Conservation (phyloP, 2,888 invertebrate genomes). For the Liodrosophila aerea region DNA sequence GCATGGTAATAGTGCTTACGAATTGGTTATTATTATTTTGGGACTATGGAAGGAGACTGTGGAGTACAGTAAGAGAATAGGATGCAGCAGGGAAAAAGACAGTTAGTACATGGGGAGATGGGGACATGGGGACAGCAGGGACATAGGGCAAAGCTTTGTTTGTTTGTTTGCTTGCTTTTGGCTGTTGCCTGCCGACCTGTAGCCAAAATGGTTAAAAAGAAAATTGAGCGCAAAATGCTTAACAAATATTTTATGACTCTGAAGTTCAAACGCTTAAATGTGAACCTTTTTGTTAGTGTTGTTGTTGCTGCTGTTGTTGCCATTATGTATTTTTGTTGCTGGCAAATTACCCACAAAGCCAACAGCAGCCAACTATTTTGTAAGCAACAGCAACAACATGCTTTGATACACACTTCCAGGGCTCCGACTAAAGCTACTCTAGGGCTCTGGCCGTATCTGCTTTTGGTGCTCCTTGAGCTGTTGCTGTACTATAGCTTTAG, state of each 20-base stretch:
- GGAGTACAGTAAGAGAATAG: background rate
- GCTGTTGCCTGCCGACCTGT: conserved; percentile 63
- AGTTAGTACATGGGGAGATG: background rate
- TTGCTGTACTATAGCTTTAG: conserved; percentile 5
- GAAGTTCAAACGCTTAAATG: conserved; percentile 75
- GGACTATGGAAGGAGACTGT: background rate
- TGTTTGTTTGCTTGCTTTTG: conserved; percentile 45
- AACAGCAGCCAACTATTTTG: conserved; percentile 50
- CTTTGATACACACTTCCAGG: conserved; percentile 1
- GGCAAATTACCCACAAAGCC: conserved; percentile 67
- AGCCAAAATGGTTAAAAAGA: conserved; percentile 66
- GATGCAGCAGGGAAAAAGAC: background rate
- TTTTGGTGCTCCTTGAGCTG: background rate
- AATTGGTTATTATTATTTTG: conserved; percentile 70
- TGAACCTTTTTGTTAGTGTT: conserved; percentile 51
- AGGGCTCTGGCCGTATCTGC: conserved; percentile 1
- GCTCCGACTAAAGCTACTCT: background rate
- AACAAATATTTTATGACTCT: conserved; percentile 74
- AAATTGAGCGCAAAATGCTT: conserved; percentile 75
- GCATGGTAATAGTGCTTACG: conserved; percentile 68
- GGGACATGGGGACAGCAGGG: conserved; percentile 1
- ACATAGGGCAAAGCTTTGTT: conserved; percentile 25
- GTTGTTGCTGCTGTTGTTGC: conserved; percentile 21
- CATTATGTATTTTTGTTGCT: conserved; percentile 48
- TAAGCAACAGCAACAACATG: conserved; percentile 16